Conservation (phyloP, 1,140 invertebrate genomes). For the Macrocentrus cingulum region DNA sequence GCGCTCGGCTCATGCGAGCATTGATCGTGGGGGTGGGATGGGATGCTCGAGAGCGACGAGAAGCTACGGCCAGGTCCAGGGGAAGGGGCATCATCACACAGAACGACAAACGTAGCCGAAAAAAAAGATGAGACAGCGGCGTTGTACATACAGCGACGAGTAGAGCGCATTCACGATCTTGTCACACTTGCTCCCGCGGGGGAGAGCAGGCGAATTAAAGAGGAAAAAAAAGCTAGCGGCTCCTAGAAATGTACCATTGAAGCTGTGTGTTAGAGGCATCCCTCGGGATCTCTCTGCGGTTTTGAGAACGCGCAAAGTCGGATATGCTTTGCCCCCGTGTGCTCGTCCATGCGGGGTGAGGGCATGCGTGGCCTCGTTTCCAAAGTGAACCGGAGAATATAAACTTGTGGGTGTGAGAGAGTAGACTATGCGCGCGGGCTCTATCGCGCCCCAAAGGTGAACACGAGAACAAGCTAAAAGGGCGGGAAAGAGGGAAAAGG, state of each 20-base stretch:
- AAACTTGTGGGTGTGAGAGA: slow-evolving; percentile 5
- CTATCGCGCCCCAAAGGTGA: background rate
- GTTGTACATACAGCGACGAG: background rate
- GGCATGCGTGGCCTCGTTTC: slow-evolving; percentile 20
- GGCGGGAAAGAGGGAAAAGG: slow-evolving; percentile 7
- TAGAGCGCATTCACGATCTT: no score
- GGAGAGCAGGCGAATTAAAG: background rate
- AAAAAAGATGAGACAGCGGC: slow-evolving; percentile 16
- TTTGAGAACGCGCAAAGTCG: background rate
- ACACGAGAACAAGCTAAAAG: slow-evolving; percentile 5
- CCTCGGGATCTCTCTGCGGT: background rate
- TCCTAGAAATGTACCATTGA: background rate
- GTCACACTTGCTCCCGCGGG: no score
- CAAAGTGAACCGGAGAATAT: slow-evolving; percentile 5
- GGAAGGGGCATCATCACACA: background rate
- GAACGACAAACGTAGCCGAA: slow-evolving; percentile 21
- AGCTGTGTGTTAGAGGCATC: background rate
- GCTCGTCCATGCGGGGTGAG: background rate
- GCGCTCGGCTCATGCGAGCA: slow-evolving; percentile 50
- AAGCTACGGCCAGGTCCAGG: background rate
- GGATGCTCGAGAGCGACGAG: slow-evolving; percentile 21
- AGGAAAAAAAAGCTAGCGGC: background rate
- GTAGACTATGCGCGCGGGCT: background rate
- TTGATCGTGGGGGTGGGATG: slow-evolving; percentile 49
- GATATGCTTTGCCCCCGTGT: background rate